phyloP scores from a whole-genome alignment of 2,113 vertebrate genomes.

The Syngnathus typhle region DNA sequence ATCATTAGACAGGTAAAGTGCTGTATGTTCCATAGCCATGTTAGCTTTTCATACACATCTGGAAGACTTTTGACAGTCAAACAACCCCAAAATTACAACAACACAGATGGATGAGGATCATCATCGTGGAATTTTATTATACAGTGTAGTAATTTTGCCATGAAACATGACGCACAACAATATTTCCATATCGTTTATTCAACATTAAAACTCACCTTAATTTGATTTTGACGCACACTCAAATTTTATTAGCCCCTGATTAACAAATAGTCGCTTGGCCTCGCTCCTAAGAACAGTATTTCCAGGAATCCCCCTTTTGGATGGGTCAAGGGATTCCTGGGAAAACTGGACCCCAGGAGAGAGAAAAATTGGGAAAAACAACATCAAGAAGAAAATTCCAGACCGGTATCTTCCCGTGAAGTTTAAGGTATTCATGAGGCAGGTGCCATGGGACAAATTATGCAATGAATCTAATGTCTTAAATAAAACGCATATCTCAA shows the following conservation, averaged over 20 bases:
- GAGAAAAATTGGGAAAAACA: constrained; percentile 53
- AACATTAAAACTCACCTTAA: neutral
- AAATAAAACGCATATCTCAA: neutral
- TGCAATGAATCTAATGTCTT: neutral
- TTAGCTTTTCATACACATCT: neutral
- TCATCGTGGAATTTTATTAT: neutral
- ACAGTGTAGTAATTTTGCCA: neutral
- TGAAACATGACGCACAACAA: neutral
- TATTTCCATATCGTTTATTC: neutral
- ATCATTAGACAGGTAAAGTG: neutral
- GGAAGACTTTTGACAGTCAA: neutral
- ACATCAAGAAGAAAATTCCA: too few species aligned
- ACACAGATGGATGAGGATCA: neutral
- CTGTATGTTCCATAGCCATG: neutral
- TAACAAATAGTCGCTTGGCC: constrained; percentile 67
- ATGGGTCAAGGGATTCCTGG: constrained; percentile 98
- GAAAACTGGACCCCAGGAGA: constrained; percentile 99
- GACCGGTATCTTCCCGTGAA: neutral
- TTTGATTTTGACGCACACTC: neutral
- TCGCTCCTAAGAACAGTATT: constrained; percentile 99
- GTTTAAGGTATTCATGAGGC: neutral
- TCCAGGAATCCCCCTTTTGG: constrained; percentile 97
- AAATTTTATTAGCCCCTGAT: neutral
- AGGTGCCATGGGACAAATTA: neutral
- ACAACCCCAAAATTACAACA: neutral